A percentile compares a stretch with the other conserved stretches of the same genome.
Conservation (phyloP, 1,140 invertebrate species). For the Drosophila nikananu region DNA sequence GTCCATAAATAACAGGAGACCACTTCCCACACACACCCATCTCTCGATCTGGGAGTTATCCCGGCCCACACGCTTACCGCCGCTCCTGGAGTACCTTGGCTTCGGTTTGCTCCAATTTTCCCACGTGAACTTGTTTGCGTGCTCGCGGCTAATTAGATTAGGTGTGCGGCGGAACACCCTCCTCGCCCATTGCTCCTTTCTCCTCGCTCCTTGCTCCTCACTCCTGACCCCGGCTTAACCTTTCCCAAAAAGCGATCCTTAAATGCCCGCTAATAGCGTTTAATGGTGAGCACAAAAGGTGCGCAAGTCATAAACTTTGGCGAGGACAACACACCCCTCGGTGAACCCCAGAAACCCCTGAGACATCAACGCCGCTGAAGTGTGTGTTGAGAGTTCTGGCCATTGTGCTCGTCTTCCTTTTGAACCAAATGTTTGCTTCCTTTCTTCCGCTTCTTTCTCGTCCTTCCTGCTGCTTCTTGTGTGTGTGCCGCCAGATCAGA, state of each 20-base stretch:
- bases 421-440: slow-evolving; percentile 31
- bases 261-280: slow-evolving; percentile 81
- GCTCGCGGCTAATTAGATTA: slow-evolving; percentile 79
- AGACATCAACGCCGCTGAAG: slow-evolving; percentile 33
- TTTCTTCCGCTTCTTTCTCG: slow-evolving; percentile 14
- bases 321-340: slow-evolving; percentile 54
- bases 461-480: slow-evolving; percentile 5
- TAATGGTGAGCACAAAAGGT: slow-evolving; percentile 77
- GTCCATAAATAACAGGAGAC: slow-evolving; percentile 67
- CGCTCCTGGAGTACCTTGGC: slow-evolving; percentile 19
- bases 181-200: slow-evolving; percentile 5
- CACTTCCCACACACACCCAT: slow-evolving; percentile 79
- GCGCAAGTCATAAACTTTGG: slow-evolving; percentile 79
- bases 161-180: slow-evolving; percentile 63
- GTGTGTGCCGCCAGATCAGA: slow-evolving; percentile 38
- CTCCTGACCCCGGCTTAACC: slow-evolving; percentile 5
- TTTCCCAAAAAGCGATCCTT: slow-evolving; percentile 64
- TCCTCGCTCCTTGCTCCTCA: slow-evolving; percentile 19
- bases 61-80: slow-evolving; percentile 43
- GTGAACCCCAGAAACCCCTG: slow-evolving; percentile 14
- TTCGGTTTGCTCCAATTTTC: slow-evolving; percentile 70
- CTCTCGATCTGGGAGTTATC: slow-evolving; percentile 9
- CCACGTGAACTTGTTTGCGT: slow-evolving; percentile 82
- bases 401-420: slow-evolving; percentile 62
- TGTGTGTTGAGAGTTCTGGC: slow-evolving; percentile 53